phyloP scores from a whole-genome alignment of 2,797 vertebrate species.

The Falco concolor region DNA sequence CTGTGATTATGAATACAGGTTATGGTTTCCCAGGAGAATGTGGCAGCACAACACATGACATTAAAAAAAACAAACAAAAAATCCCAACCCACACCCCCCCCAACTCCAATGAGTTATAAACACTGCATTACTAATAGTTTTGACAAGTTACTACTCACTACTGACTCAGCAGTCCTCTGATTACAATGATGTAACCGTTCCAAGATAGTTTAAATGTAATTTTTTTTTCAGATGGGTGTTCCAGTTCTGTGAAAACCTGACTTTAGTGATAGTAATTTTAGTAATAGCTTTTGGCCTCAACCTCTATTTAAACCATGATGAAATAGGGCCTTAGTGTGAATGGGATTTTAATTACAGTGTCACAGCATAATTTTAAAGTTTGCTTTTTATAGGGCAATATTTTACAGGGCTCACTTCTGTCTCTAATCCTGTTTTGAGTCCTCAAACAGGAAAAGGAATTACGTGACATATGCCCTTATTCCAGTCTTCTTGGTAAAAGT shows the following conservation, averaged over 20 bases:
- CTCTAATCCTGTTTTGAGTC: not conserved
- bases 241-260: not conserved
- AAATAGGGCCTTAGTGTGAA: not conserved
- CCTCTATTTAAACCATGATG: not conserved
- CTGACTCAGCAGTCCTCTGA: not conserved
- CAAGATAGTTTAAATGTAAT: not conserved
- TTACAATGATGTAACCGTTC: not conserved
- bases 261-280: not conserved
- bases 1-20: not conserved
- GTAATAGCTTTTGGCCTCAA: not conserved
- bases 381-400: not conserved
- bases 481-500: not conserved
- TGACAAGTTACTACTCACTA: not conserved
- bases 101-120: not conserved
- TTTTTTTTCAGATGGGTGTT: not conserved
- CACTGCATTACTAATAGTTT: not conserved
- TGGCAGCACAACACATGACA: not conserved
- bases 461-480: not conserved
- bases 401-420: not conserved
- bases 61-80: not conserved
- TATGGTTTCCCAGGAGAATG: not conserved
- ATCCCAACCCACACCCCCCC: accelerated
- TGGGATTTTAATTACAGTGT: not conserved
- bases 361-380: not conserved
- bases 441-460: not conserved